Percentiles rank a stretch among this genome's conserved stretches.
Evolutionary conservation across 2,113 vertebrate species (phyloP).

Genomic region (Orycteropus afer): DNA sequence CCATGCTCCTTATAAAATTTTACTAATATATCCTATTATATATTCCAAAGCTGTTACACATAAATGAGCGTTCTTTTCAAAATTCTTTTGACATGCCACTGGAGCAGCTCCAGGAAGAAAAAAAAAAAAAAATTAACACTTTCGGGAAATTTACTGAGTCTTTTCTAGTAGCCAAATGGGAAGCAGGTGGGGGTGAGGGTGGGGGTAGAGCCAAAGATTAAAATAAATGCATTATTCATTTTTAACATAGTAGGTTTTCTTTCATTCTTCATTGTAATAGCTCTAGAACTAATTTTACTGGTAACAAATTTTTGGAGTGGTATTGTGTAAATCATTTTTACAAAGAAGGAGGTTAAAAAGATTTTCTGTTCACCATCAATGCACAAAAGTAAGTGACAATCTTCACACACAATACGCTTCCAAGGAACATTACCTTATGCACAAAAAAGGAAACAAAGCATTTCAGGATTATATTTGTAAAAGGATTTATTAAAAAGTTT

Average conservation of each 20-base stretch:
- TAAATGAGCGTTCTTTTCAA: constrained; percentile 68
- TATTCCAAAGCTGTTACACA: constrained; percentile 64
- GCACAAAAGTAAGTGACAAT: constrained; percentile 64
- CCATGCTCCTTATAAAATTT: constrained; percentile 50
- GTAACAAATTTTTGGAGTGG: constrained; percentile 60
- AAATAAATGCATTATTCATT: constrained; percentile 74
- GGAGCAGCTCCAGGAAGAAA: constrained; percentile 60
- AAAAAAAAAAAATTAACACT: constrained; percentile 63
- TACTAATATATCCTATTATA: constrained; percentile 53
- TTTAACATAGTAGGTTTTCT: constrained; percentile 58
- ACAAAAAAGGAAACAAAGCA: constrained; percentile 67
- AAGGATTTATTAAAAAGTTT: constrained; percentile 47
- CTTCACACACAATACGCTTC: constrained; percentile 70
- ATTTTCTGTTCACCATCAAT: constrained; percentile 55
- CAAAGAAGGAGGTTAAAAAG: constrained; percentile 63
- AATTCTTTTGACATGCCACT: constrained; percentile 70
- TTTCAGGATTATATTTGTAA: constrained; percentile 40
- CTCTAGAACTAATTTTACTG: constrained; percentile 60
- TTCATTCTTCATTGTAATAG: constrained; percentile 60
- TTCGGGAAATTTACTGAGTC: constrained; percentile 64
- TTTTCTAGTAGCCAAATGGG: constrained; percentile 57
- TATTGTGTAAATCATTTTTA: constrained; percentile 62
- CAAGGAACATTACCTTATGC: constrained; percentile 46
- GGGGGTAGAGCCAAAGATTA: constrained; percentile 36
- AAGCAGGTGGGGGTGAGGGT: not conserved